Evolutionary conservation across 1,140 invertebrate species (phyloP).

Genomic region (Eumaeus atala): DNA sequence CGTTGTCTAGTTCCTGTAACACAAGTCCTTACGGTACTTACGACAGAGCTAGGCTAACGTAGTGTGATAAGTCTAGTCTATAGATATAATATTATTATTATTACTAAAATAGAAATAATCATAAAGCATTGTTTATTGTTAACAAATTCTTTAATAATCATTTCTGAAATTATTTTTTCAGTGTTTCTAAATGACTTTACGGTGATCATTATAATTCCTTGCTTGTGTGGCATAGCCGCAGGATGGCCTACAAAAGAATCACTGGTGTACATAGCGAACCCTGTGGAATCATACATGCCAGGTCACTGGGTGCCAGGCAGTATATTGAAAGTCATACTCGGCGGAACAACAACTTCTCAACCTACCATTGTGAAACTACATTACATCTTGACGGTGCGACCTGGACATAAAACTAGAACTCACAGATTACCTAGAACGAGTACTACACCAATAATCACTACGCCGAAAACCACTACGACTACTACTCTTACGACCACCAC

Average conservation of each 20-base stretch:
- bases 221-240: conserved; percentile 15
- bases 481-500: conserved; percentile 6
- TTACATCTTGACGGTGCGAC: too few species aligned
- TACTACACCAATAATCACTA: conserved; percentile 13
- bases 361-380: conserved; percentile 10
- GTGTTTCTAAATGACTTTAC: not conserved
- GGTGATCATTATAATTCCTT: not conserved
- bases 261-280: conserved; percentile 42
- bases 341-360: conserved; percentile 17
- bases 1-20: too few species aligned
- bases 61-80: too few species aligned
- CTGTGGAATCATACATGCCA: conserved; percentile 41
- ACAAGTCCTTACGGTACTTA: too few species aligned
- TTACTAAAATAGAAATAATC: too few species aligned
- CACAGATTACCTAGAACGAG: too few species aligned
- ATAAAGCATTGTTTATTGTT: too few species aligned
- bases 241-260: conserved; percentile 27
- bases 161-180: not conserved
- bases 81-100: too few species aligned
- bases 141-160: too few species aligned
- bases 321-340: conserved; percentile 35
- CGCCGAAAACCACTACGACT: conserved; percentile 19
- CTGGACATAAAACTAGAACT: too few species aligned
- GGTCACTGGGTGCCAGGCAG: conserved; percentile 44
- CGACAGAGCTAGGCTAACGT: too few species aligned